Evolutionary conservation across 1,140 invertebrate species (phyloP).

Genomic region (Mactra quadrangularis): DNA sequence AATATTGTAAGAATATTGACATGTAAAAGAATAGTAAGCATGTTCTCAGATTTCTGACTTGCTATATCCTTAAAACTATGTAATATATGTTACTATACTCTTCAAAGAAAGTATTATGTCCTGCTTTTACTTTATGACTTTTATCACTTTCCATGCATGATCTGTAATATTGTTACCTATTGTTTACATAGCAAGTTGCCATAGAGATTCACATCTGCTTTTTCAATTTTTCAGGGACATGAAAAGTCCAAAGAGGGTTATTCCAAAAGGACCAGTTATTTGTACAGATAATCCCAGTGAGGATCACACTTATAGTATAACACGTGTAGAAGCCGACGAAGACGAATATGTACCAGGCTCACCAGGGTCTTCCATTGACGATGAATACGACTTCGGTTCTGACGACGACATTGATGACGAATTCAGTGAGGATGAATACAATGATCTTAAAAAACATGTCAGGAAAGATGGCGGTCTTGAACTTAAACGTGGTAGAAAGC

Average conservation of each 20-base stretch:
- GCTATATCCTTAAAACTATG: no score
- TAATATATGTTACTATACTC: no score
- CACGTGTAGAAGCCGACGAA: constrained; percentile 62
- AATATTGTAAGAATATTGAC: no score
- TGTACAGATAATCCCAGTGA: constrained; percentile 90
- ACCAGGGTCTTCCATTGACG: constrained; percentile 82
- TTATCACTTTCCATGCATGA: no score
- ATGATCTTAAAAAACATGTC: background rate
- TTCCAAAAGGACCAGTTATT: constrained; percentile 79
- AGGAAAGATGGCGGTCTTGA: constrained; percentile 14
- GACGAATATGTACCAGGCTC: constrained; percentile 69
- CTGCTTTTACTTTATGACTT: no score
- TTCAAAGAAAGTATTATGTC: no score
- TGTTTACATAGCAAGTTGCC: no score
- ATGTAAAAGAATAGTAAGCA: no score
- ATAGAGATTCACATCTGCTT: no score
- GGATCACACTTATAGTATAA: constrained; percentile 89
- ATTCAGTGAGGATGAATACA: constrained; percentile 63
- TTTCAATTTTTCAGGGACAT: constrained; percentile 51
- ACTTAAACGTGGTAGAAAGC: no score
- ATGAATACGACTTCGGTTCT: constrained; percentile 82
- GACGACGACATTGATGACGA: constrained; percentile 71
- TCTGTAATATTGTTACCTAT: no score
- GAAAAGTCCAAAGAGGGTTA: constrained; percentile 38
- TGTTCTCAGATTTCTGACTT: no score